Evolutionary conservation across 1,140 invertebrate genomes (phyloP).

Genomic region (Samia ricini): DNA sequence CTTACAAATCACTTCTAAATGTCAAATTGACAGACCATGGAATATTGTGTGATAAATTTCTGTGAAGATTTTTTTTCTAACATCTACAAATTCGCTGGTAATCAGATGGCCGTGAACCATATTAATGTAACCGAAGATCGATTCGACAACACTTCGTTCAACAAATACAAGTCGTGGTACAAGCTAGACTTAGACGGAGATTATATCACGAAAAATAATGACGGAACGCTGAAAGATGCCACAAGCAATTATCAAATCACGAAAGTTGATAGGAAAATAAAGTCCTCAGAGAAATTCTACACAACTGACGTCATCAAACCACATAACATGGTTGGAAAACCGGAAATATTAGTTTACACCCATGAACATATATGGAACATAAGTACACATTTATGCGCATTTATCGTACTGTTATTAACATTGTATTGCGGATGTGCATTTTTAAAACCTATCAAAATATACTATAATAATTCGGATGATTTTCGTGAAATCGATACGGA

Average conservation of each 20-base stretch:
- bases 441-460: background rate
- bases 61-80: background rate
- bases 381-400: slow-evolving; percentile 4
- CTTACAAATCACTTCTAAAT: no score
- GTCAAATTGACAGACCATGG: background rate
- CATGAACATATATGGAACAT: slow-evolving; percentile 1
- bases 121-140: background rate
- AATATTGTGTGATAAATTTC: background rate
- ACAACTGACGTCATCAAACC: background rate
- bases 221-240: background rate
- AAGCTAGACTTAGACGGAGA: slow-evolving; percentile 37
- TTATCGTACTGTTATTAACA: background rate
- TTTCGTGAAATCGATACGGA: no score
- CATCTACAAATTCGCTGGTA: background rate
- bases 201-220: slow-evolving; percentile 28
- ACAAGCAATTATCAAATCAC: background rate
- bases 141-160: slow-evolving; percentile 7
- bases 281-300: background rate
- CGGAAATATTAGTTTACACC: background rate
- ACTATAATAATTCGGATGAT: no score
- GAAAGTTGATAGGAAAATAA: background rate
- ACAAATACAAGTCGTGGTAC: slow-evolving; percentile 42
- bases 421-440: slow-evolving; percentile 10
- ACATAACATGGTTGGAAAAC: background rate
- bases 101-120: background rate